phyloP scores from a whole-genome alignment of 1,140 invertebrate species.

The Geopemphigus sp. region DNA sequence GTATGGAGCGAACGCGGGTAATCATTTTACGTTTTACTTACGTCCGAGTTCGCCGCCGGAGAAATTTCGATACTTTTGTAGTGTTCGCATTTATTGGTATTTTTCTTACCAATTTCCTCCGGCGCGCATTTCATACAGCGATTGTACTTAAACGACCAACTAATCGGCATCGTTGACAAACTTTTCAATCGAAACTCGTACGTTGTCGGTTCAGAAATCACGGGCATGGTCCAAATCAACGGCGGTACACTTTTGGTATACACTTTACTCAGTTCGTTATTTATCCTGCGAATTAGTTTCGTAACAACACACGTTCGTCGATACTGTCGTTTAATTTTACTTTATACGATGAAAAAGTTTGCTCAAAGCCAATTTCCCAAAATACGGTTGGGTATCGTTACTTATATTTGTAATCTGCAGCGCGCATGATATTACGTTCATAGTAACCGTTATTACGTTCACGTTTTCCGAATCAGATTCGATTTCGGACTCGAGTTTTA shows the following conservation, averaged over 20 bases:
- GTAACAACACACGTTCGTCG: neutral
- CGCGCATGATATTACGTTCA: constrained; percentile 19
- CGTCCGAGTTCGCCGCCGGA: neutral
- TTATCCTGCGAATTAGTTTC: constrained; percentile 7
- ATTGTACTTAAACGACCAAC: constrained; percentile 13
- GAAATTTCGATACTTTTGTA: neutral
- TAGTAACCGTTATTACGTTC: neutral
- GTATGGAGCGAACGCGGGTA: too few species aligned
- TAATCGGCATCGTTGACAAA: neutral
- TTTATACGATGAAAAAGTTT: constrained; percentile 26
- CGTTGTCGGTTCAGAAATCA: neutral
- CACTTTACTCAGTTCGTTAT: neutral
- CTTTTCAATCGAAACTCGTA: constrained; percentile 25
- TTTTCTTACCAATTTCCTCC: neutral
- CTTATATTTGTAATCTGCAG: neutral
- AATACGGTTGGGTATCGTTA: constrained; percentile 26
- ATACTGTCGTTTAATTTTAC: neutral
- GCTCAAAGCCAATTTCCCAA: constrained; percentile 25
- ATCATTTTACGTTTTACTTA: too few species aligned
- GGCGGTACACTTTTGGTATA: neutral
- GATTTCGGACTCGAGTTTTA: neutral
- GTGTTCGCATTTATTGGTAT: constrained; percentile 28
- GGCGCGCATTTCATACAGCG: constrained; percentile 6
- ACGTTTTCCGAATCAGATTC: neutral
- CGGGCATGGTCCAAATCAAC: constrained; percentile 14